Evolutionary conservation across 2,797 vertebrate species (phyloP).

Genomic region (Eutrigla gurnardus): DNA sequence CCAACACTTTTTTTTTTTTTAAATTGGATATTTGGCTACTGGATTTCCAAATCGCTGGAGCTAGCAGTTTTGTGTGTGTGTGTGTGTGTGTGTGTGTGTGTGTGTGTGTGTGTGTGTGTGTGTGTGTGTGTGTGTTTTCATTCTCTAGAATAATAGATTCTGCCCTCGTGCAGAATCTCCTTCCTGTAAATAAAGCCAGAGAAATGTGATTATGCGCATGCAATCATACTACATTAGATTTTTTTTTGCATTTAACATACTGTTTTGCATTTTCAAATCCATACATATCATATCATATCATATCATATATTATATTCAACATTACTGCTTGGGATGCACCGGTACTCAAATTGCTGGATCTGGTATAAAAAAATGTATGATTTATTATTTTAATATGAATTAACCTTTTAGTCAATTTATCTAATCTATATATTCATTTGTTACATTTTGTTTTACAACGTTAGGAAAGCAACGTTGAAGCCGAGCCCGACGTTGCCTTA

Average conservation of each 20-base stretch:
- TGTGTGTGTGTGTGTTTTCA: slow-evolving; percentile 9
- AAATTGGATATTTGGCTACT: slow-evolving; percentile 64
- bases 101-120: not conserved
- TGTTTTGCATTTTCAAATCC: not conserved
- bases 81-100: no score
- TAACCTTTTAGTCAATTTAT: no score
- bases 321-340: no score
- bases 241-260: not conserved
- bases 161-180: slow-evolving; percentile 49
- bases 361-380: no score
- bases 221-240: not conserved
- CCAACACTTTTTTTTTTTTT: slow-evolving; percentile 59
- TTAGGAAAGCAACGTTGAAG: no score
- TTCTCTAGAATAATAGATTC: slow-evolving; percentile 56
- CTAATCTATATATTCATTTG: no score
- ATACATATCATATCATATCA: not conserved
- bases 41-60: slow-evolving; percentile 58
- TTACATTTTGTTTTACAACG: no score
- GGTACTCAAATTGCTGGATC: no score
- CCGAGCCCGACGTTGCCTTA: no score
- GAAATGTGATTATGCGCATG: slow-evolving; percentile 1
- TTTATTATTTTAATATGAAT: no score
- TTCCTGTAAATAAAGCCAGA: slow-evolving; percentile 24
- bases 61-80: slow-evolving; percentile 39
- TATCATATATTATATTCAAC: not conserved